Evolutionary conservation across 2,888 invertebrate genomes (phyloP), one percentile per base, ranked within the genome.

Genomic region (Drosophila setosimentum): DNA sequence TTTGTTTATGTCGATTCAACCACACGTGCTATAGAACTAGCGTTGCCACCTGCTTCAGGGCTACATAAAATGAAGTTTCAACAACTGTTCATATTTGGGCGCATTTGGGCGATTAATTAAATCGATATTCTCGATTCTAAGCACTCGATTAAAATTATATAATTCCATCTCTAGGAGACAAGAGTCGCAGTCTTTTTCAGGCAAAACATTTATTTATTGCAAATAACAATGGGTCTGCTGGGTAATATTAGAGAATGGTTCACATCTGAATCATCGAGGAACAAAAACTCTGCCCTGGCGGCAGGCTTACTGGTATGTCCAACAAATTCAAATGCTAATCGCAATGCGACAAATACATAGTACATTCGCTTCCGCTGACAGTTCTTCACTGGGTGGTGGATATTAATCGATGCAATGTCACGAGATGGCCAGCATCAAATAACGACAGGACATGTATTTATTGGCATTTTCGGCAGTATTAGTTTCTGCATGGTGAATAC

Each of bases 321-420:
- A 49, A 18, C 3, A 42, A 45, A 11, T 24, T 93, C 79, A 51
- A 61, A 40, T 59, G 21, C 0, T 24, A 11, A 8, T 18, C 1
- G 5, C 30, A 32, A 45, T 70, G 66, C 70, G 66, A 21, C 32
- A 72, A n/a, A 66, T 55, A 16, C n/a, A 33, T 40, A 27, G 55
- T 33, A 27, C 3, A 54, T 66, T 37, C 32, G 29, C 27, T 70
- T 21, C 55, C 68, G 24, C 35, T 60, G 11, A 3, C 60, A 98
- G 98, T 99, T 99, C 94, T 99, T 98, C 90, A 94, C 96, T 84
- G 99, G 99, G 58, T 99, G 99, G 99, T 99, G 99, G 99, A 96
- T 98, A 74, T 96, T 99, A 73, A 99, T 99, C 86, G 99, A 99
- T 94, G 97, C 98, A 11, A 96, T 97, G 66, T 96, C 97, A 0